A percentile compares a stretch with the other conserved stretches of the same genome.
phyloP scores from a whole-genome alignment of 1,140 invertebrate genomes.

The Drosophila carrolli region DNA sequence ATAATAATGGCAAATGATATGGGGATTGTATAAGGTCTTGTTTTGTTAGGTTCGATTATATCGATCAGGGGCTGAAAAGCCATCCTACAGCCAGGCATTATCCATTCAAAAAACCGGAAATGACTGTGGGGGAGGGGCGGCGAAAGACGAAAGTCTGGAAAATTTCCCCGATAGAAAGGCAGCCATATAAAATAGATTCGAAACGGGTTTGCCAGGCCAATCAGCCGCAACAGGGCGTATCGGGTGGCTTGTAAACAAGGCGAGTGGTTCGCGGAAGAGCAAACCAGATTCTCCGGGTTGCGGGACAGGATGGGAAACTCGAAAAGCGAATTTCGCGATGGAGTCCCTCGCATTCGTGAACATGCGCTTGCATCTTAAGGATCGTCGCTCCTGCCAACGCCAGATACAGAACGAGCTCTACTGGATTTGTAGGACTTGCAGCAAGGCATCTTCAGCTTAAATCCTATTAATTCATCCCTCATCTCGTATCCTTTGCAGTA shows the following conservation, averaged over 20 bases:
- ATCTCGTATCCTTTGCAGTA: constrained; percentile 44
- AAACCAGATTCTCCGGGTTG: constrained; percentile 11
- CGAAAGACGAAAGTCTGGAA: constrained; percentile 11
- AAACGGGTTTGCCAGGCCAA: constrained; percentile 35
- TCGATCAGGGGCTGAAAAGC: constrained; percentile 9
- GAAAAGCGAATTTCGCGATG: constrained; percentile 5
- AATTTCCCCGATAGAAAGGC: constrained; percentile 11
- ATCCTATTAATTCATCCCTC: not conserved
- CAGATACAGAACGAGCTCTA: constrained; percentile 30
- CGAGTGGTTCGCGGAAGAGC: constrained; percentile 9
- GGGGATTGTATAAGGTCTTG: constrained; percentile 8
- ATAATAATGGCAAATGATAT: constrained; percentile 39
- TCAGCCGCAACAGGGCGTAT: constrained; percentile 51
- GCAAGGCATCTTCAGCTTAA: not conserved
- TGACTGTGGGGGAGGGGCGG: not conserved
- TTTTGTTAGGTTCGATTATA: constrained; percentile 18
- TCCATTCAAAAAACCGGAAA: constrained; percentile 11
- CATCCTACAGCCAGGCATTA: constrained; percentile 12
- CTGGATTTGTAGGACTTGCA: constrained; percentile 53
- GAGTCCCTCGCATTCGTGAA: constrained; percentile 61
- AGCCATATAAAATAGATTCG: constrained; percentile 28
- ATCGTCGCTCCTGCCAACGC: constrained; percentile 51
- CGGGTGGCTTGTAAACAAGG: constrained; percentile 29
- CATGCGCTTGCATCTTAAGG: constrained; percentile 75
- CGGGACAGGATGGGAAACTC: constrained; percentile 10